Evolutionary conservation across 1,140 invertebrate species (phyloP).

Genomic region (Nasonia giraulti): DNA sequence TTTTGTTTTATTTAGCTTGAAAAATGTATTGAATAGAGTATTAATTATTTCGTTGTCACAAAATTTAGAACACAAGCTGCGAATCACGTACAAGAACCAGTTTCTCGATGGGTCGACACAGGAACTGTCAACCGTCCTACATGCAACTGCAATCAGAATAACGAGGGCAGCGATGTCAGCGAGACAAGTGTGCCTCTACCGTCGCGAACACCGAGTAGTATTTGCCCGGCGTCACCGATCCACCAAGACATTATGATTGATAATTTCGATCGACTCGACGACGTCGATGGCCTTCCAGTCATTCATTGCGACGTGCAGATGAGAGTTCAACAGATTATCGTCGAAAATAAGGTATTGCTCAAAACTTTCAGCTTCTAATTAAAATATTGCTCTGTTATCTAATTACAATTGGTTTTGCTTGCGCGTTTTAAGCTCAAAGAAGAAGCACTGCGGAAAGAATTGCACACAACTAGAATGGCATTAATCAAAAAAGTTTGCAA

Average conservation of each 20-base stretch:
- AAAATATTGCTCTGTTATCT: background rate
- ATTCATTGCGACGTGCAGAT: constrained; percentile 86
- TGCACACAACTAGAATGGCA: constrained; percentile 81
- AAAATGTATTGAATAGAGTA: background rate
- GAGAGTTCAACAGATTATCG: constrained; percentile 85
- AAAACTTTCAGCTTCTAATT: background rate
- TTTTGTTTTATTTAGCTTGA: background rate
- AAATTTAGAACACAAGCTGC: constrained; percentile 37
- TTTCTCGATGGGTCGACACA: constrained; percentile 59
- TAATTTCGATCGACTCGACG: constrained; percentile 73
- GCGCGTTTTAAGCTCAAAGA: constrained; percentile 77
- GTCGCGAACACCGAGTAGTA: constrained; percentile 71
- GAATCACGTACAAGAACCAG: constrained; percentile 59
- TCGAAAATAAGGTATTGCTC: constrained; percentile 82
- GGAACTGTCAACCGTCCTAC: constrained; percentile 48
- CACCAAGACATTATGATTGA: constrained; percentile 68
- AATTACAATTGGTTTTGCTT: constrained; percentile 5
- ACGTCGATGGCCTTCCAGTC: constrained; percentile 87
- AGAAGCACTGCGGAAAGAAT: constrained; percentile 80
- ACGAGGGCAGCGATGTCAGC: constrained; percentile 69
- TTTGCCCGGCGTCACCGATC: constrained; percentile 69
- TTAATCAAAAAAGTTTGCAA: constrained; percentile 84
- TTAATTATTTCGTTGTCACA: background rate
- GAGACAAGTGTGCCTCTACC: constrained; percentile 67
- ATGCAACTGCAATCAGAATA: constrained; percentile 61